Evolutionary conservation across 2,113 vertebrate species (phyloP), one percentile per base, ranked within the genome.

Genomic region (Mionectes macconnelli): DNA sequence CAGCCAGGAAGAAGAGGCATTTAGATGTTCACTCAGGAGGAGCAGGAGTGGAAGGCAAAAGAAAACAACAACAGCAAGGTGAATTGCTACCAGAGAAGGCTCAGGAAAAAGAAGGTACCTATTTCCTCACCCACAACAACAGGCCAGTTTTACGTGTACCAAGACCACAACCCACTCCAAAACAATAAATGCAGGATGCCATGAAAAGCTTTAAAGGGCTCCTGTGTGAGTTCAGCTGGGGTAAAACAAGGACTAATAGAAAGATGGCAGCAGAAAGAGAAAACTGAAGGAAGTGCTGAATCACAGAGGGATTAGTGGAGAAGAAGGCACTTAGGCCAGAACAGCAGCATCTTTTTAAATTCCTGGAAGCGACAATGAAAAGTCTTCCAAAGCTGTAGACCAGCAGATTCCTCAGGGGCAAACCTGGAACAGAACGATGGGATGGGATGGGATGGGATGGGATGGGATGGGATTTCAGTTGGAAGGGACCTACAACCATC

Each of bases 291-390:
- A 75, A 69, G 30, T 9, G 5, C 40, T 42, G 30, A 40, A 59
- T 27, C 40, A 35, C 27, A 47, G 49, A 21, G 2, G 18, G 45
- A 40, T 52, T 40, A 21, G 12, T 4, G 33, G 24, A 45, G 21
- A 21, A 31, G 2, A 33, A 33, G 12, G 10, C 7, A 25, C 52
- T 53, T 25, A 14, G 49, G 47, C 31, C 16, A 55, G 44, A 78
- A 67, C 0, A 37, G 20, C 1, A 5, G 12, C 1, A 3, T 27
- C 20, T 24, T 30, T 39, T n/a, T 39, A 19, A 66, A 30, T 12
- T 47, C 16, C 10, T 73, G n/a, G 33, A 47, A 66, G 37, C 9
- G 40, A 77, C 28, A 2, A 27, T 6, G 9, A 74, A 35, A 57
- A 50, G 13, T n/a, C 25, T 56, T n/a, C 28, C 39, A 3, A 35